Conservation (phyloP, 2,113 vertebrate species). For the Cricetomys ansorgei region DNA sequence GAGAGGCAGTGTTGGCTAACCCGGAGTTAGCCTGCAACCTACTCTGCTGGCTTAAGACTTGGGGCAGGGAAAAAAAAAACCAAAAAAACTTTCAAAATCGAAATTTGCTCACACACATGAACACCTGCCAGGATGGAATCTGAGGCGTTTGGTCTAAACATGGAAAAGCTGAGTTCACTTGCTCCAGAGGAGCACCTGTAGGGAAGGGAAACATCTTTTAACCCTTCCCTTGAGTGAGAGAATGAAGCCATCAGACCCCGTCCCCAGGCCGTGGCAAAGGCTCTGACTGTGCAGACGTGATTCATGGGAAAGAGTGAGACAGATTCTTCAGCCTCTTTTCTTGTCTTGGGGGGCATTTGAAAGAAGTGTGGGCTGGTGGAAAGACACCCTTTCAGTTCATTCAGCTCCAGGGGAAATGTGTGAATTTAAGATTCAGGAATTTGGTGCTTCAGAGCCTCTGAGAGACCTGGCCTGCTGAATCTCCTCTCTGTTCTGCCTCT, state of each 20-base stretch:
- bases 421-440: not conserved
- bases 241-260: not conserved
- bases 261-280: not conserved
- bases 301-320: not conserved
- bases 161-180: constrained; percentile 78
- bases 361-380: not conserved
- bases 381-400: not conserved
- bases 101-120: constrained; percentile 68
- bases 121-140: constrained; percentile 78
- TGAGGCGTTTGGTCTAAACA: constrained; percentile 68
- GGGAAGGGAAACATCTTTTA: constrained; percentile 2
- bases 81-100: constrained; percentile 43
- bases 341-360: not conserved
- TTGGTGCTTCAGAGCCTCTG: not conserved
- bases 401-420: not conserved
- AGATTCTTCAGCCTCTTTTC: not conserved
- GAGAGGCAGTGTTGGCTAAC: not conserved
- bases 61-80: not conserved
- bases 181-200: constrained; percentile 68
- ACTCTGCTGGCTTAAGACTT: not conserved
- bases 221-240: constrained; percentile 5
- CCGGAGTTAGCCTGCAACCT: not conserved
- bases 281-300: not conserved
- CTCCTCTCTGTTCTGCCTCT: no score
- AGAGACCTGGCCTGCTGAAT: not conserved